A percentile compares a stretch with the other conserved stretches of the same genome.
phyloP scores from a whole-genome alignment of 2,888 invertebrate species.

The Troides aeacus region DNA sequence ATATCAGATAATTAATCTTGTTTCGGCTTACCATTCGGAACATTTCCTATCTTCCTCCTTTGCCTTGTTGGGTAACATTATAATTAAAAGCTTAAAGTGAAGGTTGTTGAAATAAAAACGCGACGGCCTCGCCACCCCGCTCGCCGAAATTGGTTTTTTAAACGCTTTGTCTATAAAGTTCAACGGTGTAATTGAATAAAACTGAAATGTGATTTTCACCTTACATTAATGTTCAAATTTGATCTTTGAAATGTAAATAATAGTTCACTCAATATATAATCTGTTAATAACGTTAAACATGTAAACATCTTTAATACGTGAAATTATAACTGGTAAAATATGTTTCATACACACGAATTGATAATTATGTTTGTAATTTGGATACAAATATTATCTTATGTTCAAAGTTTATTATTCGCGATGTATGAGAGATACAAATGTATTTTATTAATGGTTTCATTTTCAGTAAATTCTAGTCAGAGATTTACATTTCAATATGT shows the following conservation, averaged over 20 bases:
- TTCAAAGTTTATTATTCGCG: too few species aligned
- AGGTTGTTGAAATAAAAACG: conserved; percentile 41
- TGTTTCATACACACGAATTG: too few species aligned
- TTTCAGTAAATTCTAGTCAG: conserved; percentile 20
- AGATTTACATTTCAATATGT: conserved; percentile 58
- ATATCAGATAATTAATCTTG: conserved; percentile 6
- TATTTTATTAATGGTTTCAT: conserved; percentile 2
- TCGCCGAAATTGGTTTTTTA: conserved; percentile 41
- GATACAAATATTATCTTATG: too few species aligned
- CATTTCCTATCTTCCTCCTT: conserved; percentile 12
- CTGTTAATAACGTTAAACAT: too few species aligned
- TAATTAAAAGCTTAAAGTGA: conserved; percentile 36
- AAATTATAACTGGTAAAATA: too few species aligned
- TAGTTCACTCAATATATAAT: too few species aligned
- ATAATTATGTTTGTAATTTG: too few species aligned
- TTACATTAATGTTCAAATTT: too few species aligned
- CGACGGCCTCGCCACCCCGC: conserved; percentile 34
- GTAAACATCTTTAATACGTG: too few species aligned
- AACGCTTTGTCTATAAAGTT: conserved; percentile 49
- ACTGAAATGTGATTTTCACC: background rate
- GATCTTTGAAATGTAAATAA: too few species aligned
- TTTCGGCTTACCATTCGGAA: conserved; percentile 24
- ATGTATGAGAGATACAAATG: background rate
- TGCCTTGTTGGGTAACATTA: conserved; percentile 30
- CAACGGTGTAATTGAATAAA: conserved; percentile 58